These are phyloP conservation scores for Gryllus longicercus DNA, from an alignment of 2,888 invertebrate species.

Conservation along the genomic window DNA sequence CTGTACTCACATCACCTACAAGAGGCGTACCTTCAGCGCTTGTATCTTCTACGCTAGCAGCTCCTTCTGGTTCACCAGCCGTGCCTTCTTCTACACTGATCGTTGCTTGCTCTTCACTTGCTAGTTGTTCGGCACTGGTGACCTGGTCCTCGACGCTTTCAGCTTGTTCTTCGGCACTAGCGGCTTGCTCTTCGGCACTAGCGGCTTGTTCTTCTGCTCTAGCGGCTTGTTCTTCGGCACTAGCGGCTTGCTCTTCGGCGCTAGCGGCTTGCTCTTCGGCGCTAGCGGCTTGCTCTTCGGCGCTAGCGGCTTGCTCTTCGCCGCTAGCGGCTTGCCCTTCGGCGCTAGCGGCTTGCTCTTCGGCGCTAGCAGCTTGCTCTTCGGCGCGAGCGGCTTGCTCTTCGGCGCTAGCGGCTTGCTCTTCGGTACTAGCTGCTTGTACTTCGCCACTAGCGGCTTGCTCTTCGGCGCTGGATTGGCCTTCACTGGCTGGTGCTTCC, in stretches of 20 bases:
- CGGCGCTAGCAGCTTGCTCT: constrained; percentile 41
- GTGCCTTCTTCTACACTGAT: constrained; percentile 33
- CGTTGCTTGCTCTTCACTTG: constrained; percentile 35
- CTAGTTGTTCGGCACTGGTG: constrained; percentile 25
- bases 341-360: constrained; percentile 44
- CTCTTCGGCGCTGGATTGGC: constrained; percentile 37
- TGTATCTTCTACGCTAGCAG: constrained; percentile 26
- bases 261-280: constrained; percentile 40
- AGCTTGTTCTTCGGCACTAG: constrained; percentile 36
- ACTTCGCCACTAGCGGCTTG: constrained; percentile 33
- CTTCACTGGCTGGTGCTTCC: constrained; percentile 30
- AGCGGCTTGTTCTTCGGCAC: constrained; percentile 37
- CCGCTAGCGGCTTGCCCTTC: constrained; percentile 32
- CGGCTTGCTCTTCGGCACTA: constrained; percentile 36
- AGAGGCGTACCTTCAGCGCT: constrained; percentile 24
- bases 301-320: constrained; percentile 48
- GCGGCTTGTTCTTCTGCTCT: constrained; percentile 41
- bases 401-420: constrained; percentile 36
- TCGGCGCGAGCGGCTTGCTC: constrained; percentile 37
- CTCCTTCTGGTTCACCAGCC: neutral
- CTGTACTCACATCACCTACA: constrained; percentile 32
- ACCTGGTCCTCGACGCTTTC: constrained; percentile 27
- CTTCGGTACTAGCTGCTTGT: constrained; percentile 32
- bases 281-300: constrained; percentile 40
- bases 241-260: constrained; percentile 36